These are phyloP conservation scores for Meiosimyza platycephala DNA, from an alignment of 2,888 invertebrate species.

Conservation along the genomic window DNA sequence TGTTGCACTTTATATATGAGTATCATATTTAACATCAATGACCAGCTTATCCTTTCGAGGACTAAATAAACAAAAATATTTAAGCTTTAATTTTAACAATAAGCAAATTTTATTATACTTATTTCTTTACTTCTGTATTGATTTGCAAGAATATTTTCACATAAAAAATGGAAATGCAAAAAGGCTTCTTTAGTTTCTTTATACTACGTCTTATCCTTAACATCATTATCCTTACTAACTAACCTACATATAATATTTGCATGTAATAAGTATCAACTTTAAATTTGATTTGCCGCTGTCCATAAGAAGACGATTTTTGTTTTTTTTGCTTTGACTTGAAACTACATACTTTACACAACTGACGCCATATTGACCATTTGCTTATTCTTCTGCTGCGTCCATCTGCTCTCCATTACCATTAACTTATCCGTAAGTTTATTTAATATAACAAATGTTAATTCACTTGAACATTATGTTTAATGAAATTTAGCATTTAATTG, in stretches of 20 bases:
- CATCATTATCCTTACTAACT: background rate
- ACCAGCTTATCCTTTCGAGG: background rate
- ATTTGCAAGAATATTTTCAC: background rate
- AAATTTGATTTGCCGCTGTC: background rate
- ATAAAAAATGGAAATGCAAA: constrained; percentile 10
- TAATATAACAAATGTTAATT: constrained; percentile 11
- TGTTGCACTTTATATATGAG: no score
- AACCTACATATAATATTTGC: background rate
- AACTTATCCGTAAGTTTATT: no score
- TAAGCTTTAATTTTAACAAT: background rate
- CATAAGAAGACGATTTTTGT: background rate
- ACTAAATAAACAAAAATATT: background rate
- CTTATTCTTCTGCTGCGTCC: background rate
- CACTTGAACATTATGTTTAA: constrained; percentile 1
- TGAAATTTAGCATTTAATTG: constrained; percentile 14
- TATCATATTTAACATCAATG: no score
- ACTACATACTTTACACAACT: background rate
- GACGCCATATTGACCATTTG: background rate
- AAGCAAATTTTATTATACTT: no score
- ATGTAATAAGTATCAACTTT: no score
- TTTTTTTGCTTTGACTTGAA: no score
- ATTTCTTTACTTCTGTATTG: no score
- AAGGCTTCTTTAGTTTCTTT: constrained; percentile 8
- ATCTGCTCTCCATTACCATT: no score
- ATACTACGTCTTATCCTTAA: background rate